Conservation (phyloP, 1,140 invertebrate species). For the Drosophila athabasca region DNA sequence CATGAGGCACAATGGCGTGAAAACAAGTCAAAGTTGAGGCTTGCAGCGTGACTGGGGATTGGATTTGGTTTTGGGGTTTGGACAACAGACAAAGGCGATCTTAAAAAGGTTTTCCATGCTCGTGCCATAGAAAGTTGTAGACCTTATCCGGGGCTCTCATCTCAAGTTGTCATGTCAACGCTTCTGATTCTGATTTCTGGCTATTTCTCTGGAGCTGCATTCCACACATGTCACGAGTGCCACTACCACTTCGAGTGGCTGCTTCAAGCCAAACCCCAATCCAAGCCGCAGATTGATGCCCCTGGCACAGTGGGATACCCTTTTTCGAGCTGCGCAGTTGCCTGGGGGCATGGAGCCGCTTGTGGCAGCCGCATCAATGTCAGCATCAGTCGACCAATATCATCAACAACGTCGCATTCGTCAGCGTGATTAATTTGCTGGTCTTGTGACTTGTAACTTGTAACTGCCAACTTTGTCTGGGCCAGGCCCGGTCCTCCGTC, state of each 20-base stretch:
- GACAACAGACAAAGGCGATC: slow-evolving; percentile 37
- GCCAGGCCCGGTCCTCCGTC: slow-evolving; percentile 21
- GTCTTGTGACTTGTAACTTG: slow-evolving; percentile 64
- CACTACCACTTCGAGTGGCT: slow-evolving; percentile 2
- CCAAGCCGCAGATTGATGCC: slow-evolving; percentile 56
- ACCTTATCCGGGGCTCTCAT: slow-evolving; percentile 67
- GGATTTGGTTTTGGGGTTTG: slow-evolving; percentile 21
- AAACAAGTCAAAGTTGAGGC: slow-evolving; percentile 60
- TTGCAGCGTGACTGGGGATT: slow-evolving; percentile 60
- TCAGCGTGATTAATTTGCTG: slow-evolving; percentile 77
- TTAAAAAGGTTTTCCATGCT: slow-evolving; percentile 80
- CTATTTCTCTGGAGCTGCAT: slow-evolving; percentile 49
- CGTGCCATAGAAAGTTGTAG: slow-evolving; percentile 71
- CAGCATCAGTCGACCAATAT: slow-evolving; percentile 81
- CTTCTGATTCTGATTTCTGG: slow-evolving; percentile 75
- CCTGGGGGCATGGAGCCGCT: slow-evolving; percentile 23
- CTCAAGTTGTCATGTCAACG: slow-evolving; percentile 82
- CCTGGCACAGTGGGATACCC: slow-evolving; percentile 2
- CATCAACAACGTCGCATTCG: slow-evolving; percentile 79
- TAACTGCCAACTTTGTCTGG: slow-evolving; percentile 47
- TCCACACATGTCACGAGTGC: slow-evolving; percentile 64
- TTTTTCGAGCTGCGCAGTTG: background rate
- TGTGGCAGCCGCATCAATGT: slow-evolving; percentile 77
- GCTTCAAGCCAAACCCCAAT: slow-evolving; percentile 18
- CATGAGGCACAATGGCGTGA: slow-evolving; percentile 71